phyloP scores from a whole-genome alignment of 37 sponge, comb jelly and placozoan genomes.

The Ephydatia muelleri region DNA sequence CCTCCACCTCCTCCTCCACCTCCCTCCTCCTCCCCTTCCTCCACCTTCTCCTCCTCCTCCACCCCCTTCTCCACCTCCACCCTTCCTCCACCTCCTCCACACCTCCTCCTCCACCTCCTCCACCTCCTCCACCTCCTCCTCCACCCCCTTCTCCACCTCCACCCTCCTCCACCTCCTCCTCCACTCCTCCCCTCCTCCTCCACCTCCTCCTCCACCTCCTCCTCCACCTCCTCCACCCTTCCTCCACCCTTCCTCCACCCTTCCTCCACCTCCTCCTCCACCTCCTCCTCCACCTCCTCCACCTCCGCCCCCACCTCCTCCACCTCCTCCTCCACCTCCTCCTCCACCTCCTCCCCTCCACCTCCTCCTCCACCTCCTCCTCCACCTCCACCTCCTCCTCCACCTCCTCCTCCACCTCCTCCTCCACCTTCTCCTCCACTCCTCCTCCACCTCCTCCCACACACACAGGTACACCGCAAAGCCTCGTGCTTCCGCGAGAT shows the following conservation, averaged over 20 bases:
- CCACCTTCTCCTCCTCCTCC: too few species aligned
- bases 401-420: neutral
- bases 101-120: too few species aligned
- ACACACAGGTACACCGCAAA: constrained; percentile 3
- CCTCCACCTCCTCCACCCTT: neutral
- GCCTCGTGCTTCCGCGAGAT: neutral
- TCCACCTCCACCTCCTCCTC: constrained; percentile 5
- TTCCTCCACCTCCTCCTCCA: neutral
- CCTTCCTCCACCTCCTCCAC: too few species aligned
- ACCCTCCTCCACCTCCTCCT: too few species aligned
- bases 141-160: too few species aligned
- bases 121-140: too few species aligned
- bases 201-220: neutral
- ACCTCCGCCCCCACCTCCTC: too few species aligned
- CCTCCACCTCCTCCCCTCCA: neutral
- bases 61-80: too few species aligned
- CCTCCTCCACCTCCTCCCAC: neutral
- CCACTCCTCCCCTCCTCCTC: too few species aligned
- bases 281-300: constrained; percentile 2
- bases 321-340: neutral
- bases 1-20: too few species aligned
- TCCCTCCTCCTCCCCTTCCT: too few species aligned
- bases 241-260: neutral
- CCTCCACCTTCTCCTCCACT: neutral
- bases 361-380: neutral